phyloP scores from a whole-genome alignment of 1,140 invertebrate species.

The Nephila pilipes region DNA sequence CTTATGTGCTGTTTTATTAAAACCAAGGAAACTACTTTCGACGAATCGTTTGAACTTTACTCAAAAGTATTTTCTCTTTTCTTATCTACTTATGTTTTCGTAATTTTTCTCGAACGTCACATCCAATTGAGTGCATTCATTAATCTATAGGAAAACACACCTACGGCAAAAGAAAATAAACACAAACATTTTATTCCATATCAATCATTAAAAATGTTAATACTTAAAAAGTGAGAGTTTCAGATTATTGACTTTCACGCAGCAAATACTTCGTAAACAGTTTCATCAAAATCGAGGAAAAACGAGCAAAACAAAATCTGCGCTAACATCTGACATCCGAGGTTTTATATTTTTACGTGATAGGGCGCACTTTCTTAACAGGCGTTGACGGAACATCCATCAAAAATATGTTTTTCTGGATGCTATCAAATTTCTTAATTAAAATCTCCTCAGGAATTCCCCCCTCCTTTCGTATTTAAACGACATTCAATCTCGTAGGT shows the following conservation, averaged over 20 bases:
- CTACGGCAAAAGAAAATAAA: too few species aligned
- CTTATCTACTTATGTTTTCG: too few species aligned
- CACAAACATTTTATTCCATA: too few species aligned
- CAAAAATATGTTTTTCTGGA: background rate
- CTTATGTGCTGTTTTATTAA: too few species aligned
- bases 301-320: background rate
- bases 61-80: too few species aligned
- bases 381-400: background rate
- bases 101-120: too few species aligned
- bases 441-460: background rate
- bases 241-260: background rate
- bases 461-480: background rate
- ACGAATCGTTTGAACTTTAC: too few species aligned
- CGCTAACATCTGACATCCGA: background rate
- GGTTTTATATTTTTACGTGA: background rate
- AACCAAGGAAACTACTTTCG: too few species aligned
- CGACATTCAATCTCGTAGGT: background rate
- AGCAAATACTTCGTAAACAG: background rate
- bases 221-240: background rate
- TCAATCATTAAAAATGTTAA: too few species aligned
- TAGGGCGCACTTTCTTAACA: background rate
- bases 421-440: constrained; percentile 42
- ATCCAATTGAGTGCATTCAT: too few species aligned
- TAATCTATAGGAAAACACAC: too few species aligned
- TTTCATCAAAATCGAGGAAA: background rate